Conservation (phyloP, 2,113 vertebrate species). For the Sprattus sprattus region DNA sequence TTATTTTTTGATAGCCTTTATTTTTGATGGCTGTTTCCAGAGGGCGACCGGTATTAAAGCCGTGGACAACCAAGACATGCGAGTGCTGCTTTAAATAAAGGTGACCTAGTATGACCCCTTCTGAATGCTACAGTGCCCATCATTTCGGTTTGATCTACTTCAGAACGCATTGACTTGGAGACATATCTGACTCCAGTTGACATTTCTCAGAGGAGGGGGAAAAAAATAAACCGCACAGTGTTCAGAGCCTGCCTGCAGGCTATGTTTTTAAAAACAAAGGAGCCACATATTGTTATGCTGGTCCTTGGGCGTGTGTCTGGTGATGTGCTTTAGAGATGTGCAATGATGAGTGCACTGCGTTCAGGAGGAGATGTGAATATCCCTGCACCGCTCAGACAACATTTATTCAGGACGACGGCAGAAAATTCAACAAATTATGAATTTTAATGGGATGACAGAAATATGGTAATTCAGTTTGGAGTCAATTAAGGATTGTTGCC, state of each 20-base stretch:
- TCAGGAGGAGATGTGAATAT: slow-evolving; percentile 56
- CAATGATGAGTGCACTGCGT: slow-evolving; percentile 55
- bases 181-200: slow-evolving; percentile 34
- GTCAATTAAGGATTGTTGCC: slow-evolving; percentile 50
- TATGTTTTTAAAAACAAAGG: neutral
- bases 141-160: slow-evolving; percentile 22
- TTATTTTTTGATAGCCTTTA: neutral
- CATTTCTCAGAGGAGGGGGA: slow-evolving; percentile 28
- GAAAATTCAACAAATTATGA: slow-evolving; percentile 58
- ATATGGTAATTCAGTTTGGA: slow-evolving; percentile 59
- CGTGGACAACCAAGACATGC: neutral
- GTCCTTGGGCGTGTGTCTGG: slow-evolving; percentile 41
- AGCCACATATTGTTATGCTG: slow-evolving; percentile 24
- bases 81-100: neutral
- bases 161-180: slow-evolving; percentile 15
- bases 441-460: slow-evolving; percentile 66
- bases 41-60: neutral
- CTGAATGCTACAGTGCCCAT: neutral
- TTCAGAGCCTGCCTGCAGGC: slow-evolving; percentile 3
- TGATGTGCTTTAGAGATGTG: slow-evolving; percentile 37
- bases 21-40: neutral
- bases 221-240: neutral
- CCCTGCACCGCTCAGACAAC: slow-evolving; percentile 29
- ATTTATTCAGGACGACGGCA: slow-evolving; percentile 48
- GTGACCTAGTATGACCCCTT: neutral